phyloP scores from a whole-genome alignment of 2,797 vertebrate species.

The Silurus aristotelis region DNA sequence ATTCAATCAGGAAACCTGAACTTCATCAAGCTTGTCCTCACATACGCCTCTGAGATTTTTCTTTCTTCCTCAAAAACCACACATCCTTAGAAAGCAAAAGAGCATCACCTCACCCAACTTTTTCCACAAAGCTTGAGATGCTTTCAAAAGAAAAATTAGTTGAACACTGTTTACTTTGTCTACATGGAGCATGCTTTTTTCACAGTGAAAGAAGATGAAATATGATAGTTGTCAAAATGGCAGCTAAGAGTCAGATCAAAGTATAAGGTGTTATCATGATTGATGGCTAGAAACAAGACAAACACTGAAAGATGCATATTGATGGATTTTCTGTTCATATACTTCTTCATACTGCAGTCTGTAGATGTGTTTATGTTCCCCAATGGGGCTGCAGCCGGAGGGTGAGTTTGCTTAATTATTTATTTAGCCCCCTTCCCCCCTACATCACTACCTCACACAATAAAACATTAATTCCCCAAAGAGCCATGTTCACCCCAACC shows the following conservation, averaged over 20 bases:
- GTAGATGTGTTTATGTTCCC: conserved; percentile 47
- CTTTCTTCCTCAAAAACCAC: neutral
- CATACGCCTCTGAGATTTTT: neutral
- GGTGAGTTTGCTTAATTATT: conserved; percentile 66
- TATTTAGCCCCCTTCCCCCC: conserved; percentile 67
- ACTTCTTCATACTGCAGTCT: conserved; percentile 39
- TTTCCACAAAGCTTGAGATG: conserved; percentile 11
- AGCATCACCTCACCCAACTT: neutral
- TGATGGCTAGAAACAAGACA: conserved; percentile 38
- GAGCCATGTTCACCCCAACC: conserved; percentile 54
- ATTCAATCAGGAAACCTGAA: conserved; percentile 19
- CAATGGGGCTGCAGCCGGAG: conserved; percentile 38
- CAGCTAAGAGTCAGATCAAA: neutral
- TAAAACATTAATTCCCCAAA: conserved; percentile 70
- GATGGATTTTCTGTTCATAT: conserved; percentile 43
- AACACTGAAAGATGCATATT: conserved; percentile 37
- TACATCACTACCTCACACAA: conserved; percentile 56
- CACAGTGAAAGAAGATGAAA: conserved; percentile 8
- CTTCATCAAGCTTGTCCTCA: neutral
- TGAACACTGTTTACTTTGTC: neutral
- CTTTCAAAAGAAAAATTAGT: neutral
- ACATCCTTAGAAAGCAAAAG: neutral
- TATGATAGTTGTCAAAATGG: conserved; percentile 18
- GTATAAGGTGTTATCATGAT: conserved; percentile 30
- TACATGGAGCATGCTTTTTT: neutral